Base-by-base conservation (phyloP, 2,797 vertebrate genomes). In the Melanotaenia trifasciata region DNA sequence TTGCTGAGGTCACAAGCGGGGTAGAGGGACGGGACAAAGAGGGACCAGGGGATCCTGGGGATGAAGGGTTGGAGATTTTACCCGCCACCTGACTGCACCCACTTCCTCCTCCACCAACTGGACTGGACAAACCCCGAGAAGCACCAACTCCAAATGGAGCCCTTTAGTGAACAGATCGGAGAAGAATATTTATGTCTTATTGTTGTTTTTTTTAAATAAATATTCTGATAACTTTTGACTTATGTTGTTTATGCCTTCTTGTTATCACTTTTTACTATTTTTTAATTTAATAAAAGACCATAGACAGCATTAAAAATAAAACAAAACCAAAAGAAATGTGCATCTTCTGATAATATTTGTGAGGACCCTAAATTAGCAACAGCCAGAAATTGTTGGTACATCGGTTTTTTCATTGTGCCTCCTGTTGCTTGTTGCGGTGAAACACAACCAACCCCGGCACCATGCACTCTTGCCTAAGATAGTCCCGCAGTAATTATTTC, bases 101-200 rank as follows among this genome's bases (percentile, higher is more conserved):
- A 76, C 89, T 60, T 87, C 94, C 90, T 88, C 74, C 58, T 90
- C 94, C 89, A 90, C 73, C 3, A 70, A 73, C 89, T 11, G 90
- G 88, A 70, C 90, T 96, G 0, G 95, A 89, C 56, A 95, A 83
- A 14, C 88, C 93, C 16, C 97, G 96, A 47, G 96, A 36, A 80
- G 95, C 93, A 24, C 93, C 94, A 3, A 94, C 91, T 83, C 95
- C 96, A 89, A 95, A 94, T 0, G 97, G 97, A 83, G 96, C 96
- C 92, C 98, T 99, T 89, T 18, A 60, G 50, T 7, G 10, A 45
- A 68, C 22, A 82, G 58, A 83, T 32, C 4, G 22, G 60, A 60
- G 50, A 72, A 18, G 3, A 13, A 61, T 11, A 36, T 14, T 32
- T 32, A 24, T 1, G 35, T 54, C 2, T 64, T 13, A n/a, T 4